Percentiles rank a stretch among this genome's conserved stretches.
Conservation (phyloP, 2,888 invertebrate genomes). For the Lycaena phlaeas region DNA sequence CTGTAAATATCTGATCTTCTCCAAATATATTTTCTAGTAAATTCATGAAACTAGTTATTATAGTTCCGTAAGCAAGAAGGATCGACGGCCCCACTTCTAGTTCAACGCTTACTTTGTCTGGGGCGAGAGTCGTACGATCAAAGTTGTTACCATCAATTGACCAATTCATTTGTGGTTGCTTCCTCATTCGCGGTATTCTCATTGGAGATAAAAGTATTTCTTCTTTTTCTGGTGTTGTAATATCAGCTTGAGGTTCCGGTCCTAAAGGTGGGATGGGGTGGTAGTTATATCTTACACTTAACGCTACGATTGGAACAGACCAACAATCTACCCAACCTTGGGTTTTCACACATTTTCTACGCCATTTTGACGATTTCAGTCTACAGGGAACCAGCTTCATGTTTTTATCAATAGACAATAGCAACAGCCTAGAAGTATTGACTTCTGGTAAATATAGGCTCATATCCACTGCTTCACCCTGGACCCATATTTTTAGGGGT, state of each 20-base stretch:
- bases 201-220: slow-evolving; percentile 93
- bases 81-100: slow-evolving; percentile 96
- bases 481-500: slow-evolving; percentile 92
- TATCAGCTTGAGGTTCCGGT: slow-evolving; percentile 90
- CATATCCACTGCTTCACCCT: slow-evolving; percentile 94
- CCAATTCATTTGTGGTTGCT: slow-evolving; percentile 80
- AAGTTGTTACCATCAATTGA: slow-evolving; percentile 82
- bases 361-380: slow-evolving; percentile 79
- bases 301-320: slow-evolving; percentile 94
- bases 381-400: slow-evolving; percentile 84
- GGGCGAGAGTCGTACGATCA: slow-evolving; percentile 87
- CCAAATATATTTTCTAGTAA: slow-evolving; percentile 98
- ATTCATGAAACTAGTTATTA: slow-evolving; percentile 90
- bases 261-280: slow-evolving; percentile 93
- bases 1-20: slow-evolving; percentile 94
- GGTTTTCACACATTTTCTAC: slow-evolving; percentile 80
- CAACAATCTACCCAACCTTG: slow-evolving; percentile 96
- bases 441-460: slow-evolving; percentile 93
- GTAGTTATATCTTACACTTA: slow-evolving; percentile 92
- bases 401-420: slow-evolving; percentile 89
- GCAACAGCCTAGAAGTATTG: slow-evolving; percentile 87
- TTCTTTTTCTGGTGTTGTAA: slow-evolving; percentile 95
- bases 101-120: slow-evolving; percentile 93
- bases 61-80: slow-evolving; percentile 91
- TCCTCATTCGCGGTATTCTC: slow-evolving; percentile 86